Base-by-base conservation (phyloP, 2,797 vertebrate genomes). In the Lagodon rhomboides region DNA sequence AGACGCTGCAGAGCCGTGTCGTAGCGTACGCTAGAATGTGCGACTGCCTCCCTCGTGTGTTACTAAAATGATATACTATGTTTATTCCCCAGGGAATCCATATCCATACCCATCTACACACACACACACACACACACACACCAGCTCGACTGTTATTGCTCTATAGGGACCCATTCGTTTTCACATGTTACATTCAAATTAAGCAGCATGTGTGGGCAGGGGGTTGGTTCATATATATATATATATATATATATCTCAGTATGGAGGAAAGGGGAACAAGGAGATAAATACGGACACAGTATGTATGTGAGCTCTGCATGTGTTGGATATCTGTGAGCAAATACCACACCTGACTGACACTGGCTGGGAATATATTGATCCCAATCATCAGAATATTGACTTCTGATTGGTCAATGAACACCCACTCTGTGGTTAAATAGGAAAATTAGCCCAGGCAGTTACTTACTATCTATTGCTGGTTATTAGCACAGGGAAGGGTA, bases 141-240 rank as follows among this genome's bases (percentile, higher is more conserved):
- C 41, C 53, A 72, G 49, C 41, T 41, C 51, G 30, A 67, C 68
- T 73, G 17, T 72, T 74, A 82, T 55, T 58, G 69, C 80, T 88
- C 84, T 67, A 22, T 15, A 46, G 84, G 81, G 83, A 82, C 58
- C 44, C 50, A 64, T 84, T 85, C 38, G 13, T 83, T 82, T 84
- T 68, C 73, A 73, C 53, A 65, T 68, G 65, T 38, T 70, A 64
- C 67, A 51, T 78, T 85, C 43, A 76, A 51, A 77, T 77, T 60
- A 71, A 71, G 65, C 73, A 58, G 63, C 59, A 73, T 34, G 67
- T 75, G 69, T 53, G 67, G 38, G 71, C 43, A 69, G 73, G 55
- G 18, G 55, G 46, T 10, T 71, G 34, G 49, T 47, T 25, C 16
- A 55, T 73, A 23, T 30, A 56, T 53, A 22, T 65, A 18, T 65